Evolutionary conservation across 2,888 invertebrate species (phyloP), one percentile per base, ranked within the genome.

Genomic region (Drosophila leonis): DNA sequence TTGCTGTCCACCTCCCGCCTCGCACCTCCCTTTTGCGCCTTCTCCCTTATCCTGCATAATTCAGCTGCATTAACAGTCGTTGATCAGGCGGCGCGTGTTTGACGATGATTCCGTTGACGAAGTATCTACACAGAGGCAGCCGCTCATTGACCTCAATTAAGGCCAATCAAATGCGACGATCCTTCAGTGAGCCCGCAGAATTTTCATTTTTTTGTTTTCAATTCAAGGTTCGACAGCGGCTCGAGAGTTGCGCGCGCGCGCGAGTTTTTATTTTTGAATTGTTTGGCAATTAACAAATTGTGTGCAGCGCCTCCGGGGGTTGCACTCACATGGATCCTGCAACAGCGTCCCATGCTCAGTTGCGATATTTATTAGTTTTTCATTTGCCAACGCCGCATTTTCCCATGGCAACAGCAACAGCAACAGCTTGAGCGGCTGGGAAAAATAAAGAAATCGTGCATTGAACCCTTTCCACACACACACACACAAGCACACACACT

Each of bases 381-480:
- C 61, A 44, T 72, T 75, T 56, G 54, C 41, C 37, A 49, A 59
- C 41, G 37, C 24, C 27, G 59, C 56, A 75, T 61, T 88, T 88
- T 83, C 80, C 83, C 90, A 82, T 72, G 80, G 76, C 78, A 71
- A 72, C 71, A 55, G 33, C 33, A 4, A 44, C 35, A 61, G 54
- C 24, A 13, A 24, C 44, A 63, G 56, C 54, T 49, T 59, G 20
- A 55, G 31, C 46, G 29, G 56, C 48, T 60, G 61, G 57, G 59
- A 54, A 60, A 79, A 74, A 62, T 39, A 55, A 79, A 76, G 66
- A 90, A 90, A 90, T 88, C 89, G 89, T 84, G 73, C 90, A 77
- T 68, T 90, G 89, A 90, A 90, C 90, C 88, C 88, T 83, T 84
- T 81, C 48, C 72, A 72, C 67, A 63, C 61, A 59, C 68, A 68